Conservation (phyloP, 2,888 invertebrate species). For the Philereme vetulata region DNA sequence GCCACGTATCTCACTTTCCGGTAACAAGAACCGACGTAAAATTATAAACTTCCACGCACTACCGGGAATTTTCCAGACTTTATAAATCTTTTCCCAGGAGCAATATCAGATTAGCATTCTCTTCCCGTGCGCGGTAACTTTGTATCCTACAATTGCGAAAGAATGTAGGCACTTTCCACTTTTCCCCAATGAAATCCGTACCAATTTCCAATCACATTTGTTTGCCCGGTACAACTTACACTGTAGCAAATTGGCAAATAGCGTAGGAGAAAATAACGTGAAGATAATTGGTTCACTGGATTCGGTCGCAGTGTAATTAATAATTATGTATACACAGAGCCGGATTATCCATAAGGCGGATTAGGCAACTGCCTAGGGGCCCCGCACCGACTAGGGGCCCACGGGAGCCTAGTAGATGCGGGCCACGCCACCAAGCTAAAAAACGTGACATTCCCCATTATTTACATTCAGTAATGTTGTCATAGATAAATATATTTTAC, state of each 20-base stretch:
- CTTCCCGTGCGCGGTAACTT: slow-evolving; percentile 10
- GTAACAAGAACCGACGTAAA: too few species aligned
- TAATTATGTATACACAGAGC: neutral
- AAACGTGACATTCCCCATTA: too few species aligned
- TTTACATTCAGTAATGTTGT: too few species aligned
- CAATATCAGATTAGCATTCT: slow-evolving; percentile 18
- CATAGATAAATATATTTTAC: too few species aligned
- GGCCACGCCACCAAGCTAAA: too few species aligned
- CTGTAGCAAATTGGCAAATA: slow-evolving; percentile 21
- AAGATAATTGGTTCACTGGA: slow-evolving; percentile 2
- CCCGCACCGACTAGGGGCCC: too few species aligned
- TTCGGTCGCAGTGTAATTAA: neutral
- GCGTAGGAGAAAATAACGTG: slow-evolving; percentile 10
- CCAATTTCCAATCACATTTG: slow-evolving; percentile 33
- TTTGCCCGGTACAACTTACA: slow-evolving; percentile 27
- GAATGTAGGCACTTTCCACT: slow-evolving; percentile 10
- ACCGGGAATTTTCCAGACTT: neutral
- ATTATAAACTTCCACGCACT: neutral
- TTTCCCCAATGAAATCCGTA: slow-evolving; percentile 27
- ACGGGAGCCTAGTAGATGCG: too few species aligned
- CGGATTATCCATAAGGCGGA: too few species aligned
- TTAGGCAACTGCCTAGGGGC: too few species aligned
- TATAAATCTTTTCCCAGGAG: slow-evolving; percentile 4
- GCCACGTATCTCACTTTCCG: too few species aligned
- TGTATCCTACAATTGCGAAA: slow-evolving; percentile 16